Evolutionary conservation across 2,888 invertebrate genomes (phyloP).

Genomic region (Bruchidius siliquastri): DNA sequence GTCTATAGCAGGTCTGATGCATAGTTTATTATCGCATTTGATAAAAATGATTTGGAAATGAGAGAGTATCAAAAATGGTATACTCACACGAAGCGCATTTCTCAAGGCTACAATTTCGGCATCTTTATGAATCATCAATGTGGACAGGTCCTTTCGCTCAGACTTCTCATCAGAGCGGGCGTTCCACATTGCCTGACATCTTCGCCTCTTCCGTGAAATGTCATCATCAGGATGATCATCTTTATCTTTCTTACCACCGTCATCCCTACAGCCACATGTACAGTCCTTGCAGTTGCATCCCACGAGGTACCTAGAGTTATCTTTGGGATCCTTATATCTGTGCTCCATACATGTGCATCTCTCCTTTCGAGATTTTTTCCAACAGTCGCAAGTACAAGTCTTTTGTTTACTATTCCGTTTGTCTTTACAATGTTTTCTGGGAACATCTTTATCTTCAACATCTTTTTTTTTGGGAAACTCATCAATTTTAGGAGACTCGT

Average conservation of each 20-base stretch:
- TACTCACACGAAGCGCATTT: slow-evolving; percentile 15
- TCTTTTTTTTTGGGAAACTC: not conserved
- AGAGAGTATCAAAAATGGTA: no score
- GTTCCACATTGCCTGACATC: not conserved
- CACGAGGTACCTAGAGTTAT: not conserved
- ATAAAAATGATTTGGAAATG: no score
- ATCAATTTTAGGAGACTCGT: no score
- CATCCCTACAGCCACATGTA: not conserved
- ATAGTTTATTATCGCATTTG: no score
- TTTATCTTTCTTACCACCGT: not conserved
- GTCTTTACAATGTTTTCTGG: not conserved
- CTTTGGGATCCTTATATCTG: not conserved
- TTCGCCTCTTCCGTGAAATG: not conserved
- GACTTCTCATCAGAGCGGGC: no score
- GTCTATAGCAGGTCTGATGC: no score
- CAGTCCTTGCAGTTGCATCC: not conserved
- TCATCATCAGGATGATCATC: not conserved
- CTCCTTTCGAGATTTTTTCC: not conserved
- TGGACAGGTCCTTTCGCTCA: slow-evolving; percentile 8
- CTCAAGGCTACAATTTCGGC: slow-evolving; percentile 16
- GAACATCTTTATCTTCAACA: not conserved
- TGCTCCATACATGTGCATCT: not conserved
- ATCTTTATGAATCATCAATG: slow-evolving; percentile 14
- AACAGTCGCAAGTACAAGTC: not conserved
- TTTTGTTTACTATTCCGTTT: not conserved